These are phyloP conservation scores for Philypnodon macrostomus DNA, from an alignment of 2,797 vertebrate genomes.

Conservation along the genomic window DNA sequence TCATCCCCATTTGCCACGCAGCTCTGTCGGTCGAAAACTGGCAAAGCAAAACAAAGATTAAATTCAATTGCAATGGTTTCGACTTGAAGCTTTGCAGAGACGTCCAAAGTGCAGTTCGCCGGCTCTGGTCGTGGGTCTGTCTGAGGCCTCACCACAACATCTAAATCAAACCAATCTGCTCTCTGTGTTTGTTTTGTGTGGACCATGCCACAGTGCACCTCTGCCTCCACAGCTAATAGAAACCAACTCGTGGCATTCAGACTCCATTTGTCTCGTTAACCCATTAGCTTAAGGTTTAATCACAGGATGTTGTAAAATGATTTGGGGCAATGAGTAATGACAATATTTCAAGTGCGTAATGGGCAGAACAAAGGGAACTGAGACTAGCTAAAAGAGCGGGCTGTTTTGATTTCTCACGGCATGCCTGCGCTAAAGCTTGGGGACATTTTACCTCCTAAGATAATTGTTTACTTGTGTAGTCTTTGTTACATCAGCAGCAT, in stretches of 20 bases:
- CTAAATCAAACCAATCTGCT: conserved; percentile 73
- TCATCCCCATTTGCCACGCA: conserved; percentile 68
- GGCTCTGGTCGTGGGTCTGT: conserved; percentile 50
- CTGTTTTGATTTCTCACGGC: conserved; percentile 56
- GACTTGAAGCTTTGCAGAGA: conserved; percentile 70
- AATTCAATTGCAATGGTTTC: conserved; percentile 69
- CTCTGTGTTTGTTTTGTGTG: conserved; percentile 48
- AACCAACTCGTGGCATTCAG: conserved; percentile 65
- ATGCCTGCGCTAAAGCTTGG: conserved; percentile 66
- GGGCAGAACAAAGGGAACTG: conserved; percentile 65
- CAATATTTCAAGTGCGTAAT: conserved; percentile 67
- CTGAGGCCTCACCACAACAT: conserved; percentile 59
- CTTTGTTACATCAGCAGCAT: conserved; percentile 59
- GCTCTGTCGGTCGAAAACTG: conserved; percentile 68
- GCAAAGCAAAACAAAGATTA: conserved; percentile 75
- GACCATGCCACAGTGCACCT: conserved; percentile 42
- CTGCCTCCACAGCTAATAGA: conserved; percentile 63
- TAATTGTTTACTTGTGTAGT: conserved; percentile 62
- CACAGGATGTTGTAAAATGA: conserved; percentile 78
- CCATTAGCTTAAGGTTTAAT: conserved; percentile 75
- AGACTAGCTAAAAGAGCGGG: conserved; percentile 49
- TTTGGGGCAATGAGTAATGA: conserved; percentile 76
- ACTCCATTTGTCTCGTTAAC: conserved; percentile 75
- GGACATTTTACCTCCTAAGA: conserved; percentile 49
- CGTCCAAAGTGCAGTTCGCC: conserved; percentile 54